Percentiles rank a stretch among this genome's conserved stretches.
Conservation (phyloP, 2,797 vertebrate genomes). For the Gobionotothen gibberifrons region DNA sequence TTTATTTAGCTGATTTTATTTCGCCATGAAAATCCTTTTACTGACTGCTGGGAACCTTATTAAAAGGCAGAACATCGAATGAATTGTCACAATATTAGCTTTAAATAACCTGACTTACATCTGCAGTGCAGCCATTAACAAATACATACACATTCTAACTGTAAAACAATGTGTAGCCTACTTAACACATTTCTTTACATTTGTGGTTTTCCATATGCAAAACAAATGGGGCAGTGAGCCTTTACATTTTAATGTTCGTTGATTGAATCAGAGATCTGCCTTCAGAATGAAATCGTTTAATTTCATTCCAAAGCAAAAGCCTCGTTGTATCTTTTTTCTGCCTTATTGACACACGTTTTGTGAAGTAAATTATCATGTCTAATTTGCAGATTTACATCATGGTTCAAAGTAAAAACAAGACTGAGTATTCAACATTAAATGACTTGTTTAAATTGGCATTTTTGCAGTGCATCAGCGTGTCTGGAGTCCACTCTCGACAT, state of each 20-base stretch:
- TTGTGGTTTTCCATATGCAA: constrained; percentile 6
- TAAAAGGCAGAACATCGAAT: constrained; percentile 23
- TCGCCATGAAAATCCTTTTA: not conserved
- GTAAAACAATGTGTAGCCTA: constrained; percentile 11
- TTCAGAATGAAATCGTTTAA: not conserved
- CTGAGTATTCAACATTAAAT: constrained; percentile 14
- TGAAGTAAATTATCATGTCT: constrained; percentile 17
- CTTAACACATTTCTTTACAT: constrained; percentile 27
- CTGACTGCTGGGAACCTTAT: constrained; percentile 13
- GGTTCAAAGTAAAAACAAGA: constrained; percentile 14
- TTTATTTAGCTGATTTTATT: constrained; percentile 19
- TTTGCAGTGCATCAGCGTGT: constrained; percentile 38
- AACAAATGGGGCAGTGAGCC: constrained; percentile 1
- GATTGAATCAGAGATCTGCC: not conserved
- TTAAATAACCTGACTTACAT: constrained; percentile 8
- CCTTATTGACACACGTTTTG: not conserved
- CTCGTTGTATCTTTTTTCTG: not conserved
- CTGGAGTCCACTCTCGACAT: constrained; percentile 50
- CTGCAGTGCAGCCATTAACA: constrained; percentile 19
- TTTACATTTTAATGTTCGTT: not conserved
- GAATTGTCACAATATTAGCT: not conserved
- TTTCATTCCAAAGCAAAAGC: constrained; percentile 15
- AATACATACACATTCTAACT: not conserved
- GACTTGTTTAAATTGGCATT: constrained; percentile 29
- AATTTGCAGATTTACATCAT: constrained; percentile 14